These are phyloP conservation scores for Morphnarchus princeps DNA, from an alignment of 2,113 vertebrate species.

Conservation along the genomic window DNA sequence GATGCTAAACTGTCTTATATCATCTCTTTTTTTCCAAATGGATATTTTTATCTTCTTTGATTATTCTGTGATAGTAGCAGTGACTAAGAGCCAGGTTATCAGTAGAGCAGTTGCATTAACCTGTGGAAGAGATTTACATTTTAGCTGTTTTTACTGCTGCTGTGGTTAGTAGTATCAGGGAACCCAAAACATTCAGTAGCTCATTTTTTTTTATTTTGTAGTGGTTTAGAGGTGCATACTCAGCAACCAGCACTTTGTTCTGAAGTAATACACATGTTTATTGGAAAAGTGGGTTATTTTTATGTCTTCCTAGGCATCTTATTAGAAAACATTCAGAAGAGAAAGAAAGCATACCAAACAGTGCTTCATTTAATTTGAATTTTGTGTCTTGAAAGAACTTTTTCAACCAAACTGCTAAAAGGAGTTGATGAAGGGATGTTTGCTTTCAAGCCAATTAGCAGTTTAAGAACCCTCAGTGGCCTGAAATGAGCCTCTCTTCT, in stretches of 20 bases:
- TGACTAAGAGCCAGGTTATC: slow-evolving; percentile 62
- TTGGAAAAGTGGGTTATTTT: not conserved
- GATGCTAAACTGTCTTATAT: slow-evolving; percentile 8
- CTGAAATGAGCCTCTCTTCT: not conserved
- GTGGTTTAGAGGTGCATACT: not conserved
- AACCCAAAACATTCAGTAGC: not conserved
- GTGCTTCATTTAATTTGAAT: not conserved
- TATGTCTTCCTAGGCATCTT: not conserved
- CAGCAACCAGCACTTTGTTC: not conserved
- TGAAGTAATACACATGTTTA: not conserved
- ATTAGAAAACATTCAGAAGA: not conserved
- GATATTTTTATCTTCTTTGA: slow-evolving; percentile 12
- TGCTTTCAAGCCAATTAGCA: not conserved
- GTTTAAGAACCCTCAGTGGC: not conserved
- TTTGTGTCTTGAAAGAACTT: not conserved
- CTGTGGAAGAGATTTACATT: not conserved
- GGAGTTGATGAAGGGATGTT: not conserved
- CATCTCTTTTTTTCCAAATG: not conserved
- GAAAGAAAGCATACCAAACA: not conserved
- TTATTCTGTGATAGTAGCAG: slow-evolving; percentile 62
- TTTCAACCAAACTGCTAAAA: not conserved
- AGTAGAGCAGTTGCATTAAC: slow-evolving; percentile 51
- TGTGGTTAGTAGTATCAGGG: not conserved
- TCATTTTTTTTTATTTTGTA: not conserved
- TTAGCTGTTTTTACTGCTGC: slow-evolving; percentile 15